Evolutionary conservation across 2,888 invertebrate genomes (phyloP).

Genomic region (Ectobius pallidus): DNA sequence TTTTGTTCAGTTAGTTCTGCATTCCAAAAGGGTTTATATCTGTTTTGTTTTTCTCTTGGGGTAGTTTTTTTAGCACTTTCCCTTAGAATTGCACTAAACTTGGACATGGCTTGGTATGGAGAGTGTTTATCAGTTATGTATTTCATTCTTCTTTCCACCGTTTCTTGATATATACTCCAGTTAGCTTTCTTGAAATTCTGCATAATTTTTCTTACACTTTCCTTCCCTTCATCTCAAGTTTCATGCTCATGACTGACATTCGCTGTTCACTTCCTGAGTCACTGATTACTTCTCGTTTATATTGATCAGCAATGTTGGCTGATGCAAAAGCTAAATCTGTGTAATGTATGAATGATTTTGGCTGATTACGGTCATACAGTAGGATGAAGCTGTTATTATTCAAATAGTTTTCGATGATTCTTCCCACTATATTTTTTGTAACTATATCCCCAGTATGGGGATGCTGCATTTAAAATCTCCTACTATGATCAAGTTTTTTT

Average conservation of each 20-base stretch:
- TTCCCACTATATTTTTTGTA: not conserved
- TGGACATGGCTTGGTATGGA: not conserved
- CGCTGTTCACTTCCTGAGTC: not conserved
- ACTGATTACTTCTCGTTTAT: not conserved
- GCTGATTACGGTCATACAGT: too few species aligned
- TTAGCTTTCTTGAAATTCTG: not conserved
- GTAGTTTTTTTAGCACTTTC: not conserved
- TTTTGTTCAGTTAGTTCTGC: not conserved
- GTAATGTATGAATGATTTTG: too few species aligned
- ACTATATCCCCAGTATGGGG: not conserved
- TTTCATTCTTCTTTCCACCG: too few species aligned
- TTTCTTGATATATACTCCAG: not conserved
- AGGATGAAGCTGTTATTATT: not conserved
- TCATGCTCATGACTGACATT: not conserved
- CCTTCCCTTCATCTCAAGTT: not conserved
- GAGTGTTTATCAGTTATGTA: too few species aligned
- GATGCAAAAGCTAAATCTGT: too few species aligned
- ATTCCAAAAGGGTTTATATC: too few species aligned
- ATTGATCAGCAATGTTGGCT: not conserved
- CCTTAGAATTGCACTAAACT: not conserved
- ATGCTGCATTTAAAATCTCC: conserved; percentile 8
- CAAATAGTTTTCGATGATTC: not conserved
- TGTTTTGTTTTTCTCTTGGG: not conserved
- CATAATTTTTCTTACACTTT: not conserved
- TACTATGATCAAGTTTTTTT: not conserved